Conservation (phyloP, 1,140 invertebrate species). For the Eueides isabella region DNA sequence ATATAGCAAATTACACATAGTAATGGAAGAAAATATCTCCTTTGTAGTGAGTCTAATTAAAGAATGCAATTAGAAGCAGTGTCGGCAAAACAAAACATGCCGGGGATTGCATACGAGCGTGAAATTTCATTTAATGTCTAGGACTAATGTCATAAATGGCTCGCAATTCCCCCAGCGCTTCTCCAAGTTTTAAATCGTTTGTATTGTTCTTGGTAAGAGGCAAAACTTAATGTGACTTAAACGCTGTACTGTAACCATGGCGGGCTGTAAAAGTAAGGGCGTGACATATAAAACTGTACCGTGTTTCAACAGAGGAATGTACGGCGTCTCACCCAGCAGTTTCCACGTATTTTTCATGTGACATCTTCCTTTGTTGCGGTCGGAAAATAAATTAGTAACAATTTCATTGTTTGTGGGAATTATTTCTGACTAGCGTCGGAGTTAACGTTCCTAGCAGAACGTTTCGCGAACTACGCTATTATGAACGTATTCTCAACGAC, state of each 20-base stretch:
- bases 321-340: conserved; percentile 61
- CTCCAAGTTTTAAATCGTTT: conserved; percentile 73
- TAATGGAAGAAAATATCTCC: not conserved
- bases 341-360: conserved; percentile 76
- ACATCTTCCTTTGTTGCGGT: conserved; percentile 80
- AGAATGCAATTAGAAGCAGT: conserved; percentile 64
- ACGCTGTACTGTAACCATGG: conserved; percentile 56
- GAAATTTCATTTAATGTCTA: conserved; percentile 72
- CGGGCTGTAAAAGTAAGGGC: conserved; percentile 63
- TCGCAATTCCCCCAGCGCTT: conserved; percentile 57
- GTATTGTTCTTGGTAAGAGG: conserved; percentile 64
- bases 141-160: conserved; percentile 76
- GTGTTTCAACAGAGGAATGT: conserved; percentile 65
- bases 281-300: conserved; percentile 67
- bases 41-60: conserved; percentile 46
- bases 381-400: conserved; percentile 80
- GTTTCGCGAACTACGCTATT: conserved; percentile 34
- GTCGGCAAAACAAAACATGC: conserved; percentile 61
- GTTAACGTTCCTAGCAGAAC: conserved; percentile 45
- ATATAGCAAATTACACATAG: not conserved
- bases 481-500: conserved; percentile 37
- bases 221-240: conserved; percentile 74
- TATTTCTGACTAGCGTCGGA: conserved; percentile 58
- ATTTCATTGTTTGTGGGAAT: conserved; percentile 79
- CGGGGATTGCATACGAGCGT: conserved; percentile 60